Evolutionary conservation across 2,888 invertebrate species (phyloP).

Genomic region (Lagria hirta): DNA sequence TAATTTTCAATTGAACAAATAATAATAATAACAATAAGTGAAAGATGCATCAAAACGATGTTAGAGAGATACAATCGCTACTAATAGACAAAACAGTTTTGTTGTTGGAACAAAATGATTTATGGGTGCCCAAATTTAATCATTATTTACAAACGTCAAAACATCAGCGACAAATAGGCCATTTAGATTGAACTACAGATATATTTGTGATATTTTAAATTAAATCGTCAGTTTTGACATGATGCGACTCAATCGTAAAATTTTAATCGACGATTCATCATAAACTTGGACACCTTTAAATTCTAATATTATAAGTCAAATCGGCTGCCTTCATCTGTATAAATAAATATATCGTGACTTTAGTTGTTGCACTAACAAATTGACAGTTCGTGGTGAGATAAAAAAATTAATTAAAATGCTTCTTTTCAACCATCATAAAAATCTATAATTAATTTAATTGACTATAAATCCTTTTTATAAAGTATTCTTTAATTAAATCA

Average conservation of each 20-base stretch:
- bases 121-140: conserved; percentile 27
- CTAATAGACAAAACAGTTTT: conserved; percentile 13
- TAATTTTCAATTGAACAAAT: too few species aligned
- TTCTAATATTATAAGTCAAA: conserved; percentile 27
- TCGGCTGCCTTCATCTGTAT: conserved; percentile 6
- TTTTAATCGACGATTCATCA: conserved; percentile 35
- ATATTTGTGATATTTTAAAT: conserved; percentile 34
- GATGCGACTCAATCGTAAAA: conserved; percentile 34
- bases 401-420: conserved; percentile 26
- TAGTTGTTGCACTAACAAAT: conserved; percentile 11
- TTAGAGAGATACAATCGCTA: conserved; percentile 13
- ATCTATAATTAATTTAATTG: conserved; percentile 27
- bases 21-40: too few species aligned
- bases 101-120: conserved; percentile 26
- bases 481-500: conserved; percentile 26
- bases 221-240: conserved; percentile 37
- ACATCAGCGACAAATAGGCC: conserved; percentile 33
- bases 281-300: conserved; percentile 29
- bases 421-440: conserved; percentile 13
- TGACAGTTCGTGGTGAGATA: conserved; percentile 25
- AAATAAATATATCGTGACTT: conserved; percentile 14
- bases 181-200: conserved; percentile 32
- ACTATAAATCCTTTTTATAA: conserved; percentile 12
- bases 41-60: too few species aligned
- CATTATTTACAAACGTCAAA: conserved; percentile 34